Evolutionary conservation across 2,888 invertebrate genomes (phyloP).

Genomic region (Athalia circularis): DNA sequence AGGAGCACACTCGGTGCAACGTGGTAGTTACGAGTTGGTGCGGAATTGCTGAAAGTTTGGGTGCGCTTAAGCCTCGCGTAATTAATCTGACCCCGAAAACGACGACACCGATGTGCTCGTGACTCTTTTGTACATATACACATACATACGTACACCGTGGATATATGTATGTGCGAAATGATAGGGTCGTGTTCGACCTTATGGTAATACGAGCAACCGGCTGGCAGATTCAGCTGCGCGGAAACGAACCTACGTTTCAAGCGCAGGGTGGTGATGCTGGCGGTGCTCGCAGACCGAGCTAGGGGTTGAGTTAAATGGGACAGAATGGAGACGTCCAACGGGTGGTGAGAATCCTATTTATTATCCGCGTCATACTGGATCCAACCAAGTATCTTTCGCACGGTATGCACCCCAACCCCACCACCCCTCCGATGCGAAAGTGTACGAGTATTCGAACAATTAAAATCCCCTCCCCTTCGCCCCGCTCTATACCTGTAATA

Average conservation of each 20-base stretch:
- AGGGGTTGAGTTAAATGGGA: slow-evolving; percentile 43
- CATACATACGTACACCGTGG: neutral
- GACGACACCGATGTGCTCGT: neutral
- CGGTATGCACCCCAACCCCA: neutral
- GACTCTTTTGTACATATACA: neutral
- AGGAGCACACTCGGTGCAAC: no score
- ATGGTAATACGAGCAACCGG: slow-evolving; percentile 30
- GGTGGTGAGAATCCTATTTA: slow-evolving; percentile 41
- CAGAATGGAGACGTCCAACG: slow-evolving; percentile 39
- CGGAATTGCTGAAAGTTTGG: neutral
- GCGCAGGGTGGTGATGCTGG: neutral
- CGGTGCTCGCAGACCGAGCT: neutral
- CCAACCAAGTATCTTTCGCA: neutral
- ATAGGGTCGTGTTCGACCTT: slow-evolving; percentile 39
- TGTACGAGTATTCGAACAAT: neutral
- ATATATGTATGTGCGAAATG: slow-evolving; percentile 33
- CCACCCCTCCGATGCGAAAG: neutral
- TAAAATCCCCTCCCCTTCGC: neutral
- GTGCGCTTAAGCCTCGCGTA: neutral
- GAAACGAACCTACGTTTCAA: slow-evolving; percentile 36
- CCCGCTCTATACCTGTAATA: no score
- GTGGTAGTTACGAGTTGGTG: no score
- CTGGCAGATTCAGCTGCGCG: slow-evolving; percentile 42
- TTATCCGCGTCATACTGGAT: slow-evolving; percentile 35
- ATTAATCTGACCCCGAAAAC: slow-evolving; percentile 32